phyloP scores from a whole-genome alignment of 2,888 invertebrate species.

The Tinea pellionella region DNA sequence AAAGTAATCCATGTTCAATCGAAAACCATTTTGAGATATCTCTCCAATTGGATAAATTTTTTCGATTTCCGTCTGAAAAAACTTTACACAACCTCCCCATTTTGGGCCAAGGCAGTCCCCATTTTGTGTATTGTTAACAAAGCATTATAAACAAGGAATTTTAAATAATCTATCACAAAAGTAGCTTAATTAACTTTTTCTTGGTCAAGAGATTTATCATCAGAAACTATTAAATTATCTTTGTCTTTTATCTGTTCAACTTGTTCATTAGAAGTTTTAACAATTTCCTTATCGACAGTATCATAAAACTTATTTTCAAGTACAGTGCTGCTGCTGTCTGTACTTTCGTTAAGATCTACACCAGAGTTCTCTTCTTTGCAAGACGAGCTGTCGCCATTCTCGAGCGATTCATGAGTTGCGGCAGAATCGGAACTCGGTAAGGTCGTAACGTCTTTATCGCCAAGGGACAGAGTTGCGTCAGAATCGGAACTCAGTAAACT shows the following conservation, averaged over 20 bases:
- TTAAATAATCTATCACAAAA: neutral
- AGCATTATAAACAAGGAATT: too few species aligned
- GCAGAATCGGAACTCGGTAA: neutral
- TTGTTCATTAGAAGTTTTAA: neutral
- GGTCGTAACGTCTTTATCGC: constrained; percentile 55
- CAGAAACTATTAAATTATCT: neutral
- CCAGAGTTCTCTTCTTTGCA: constrained; percentile 29
- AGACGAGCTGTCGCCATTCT: neutral
- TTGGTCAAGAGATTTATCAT: neutral
- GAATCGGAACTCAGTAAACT: constrained; percentile 16
- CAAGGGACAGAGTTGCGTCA: constrained; percentile 43
- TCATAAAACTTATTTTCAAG: constrained; percentile 48
- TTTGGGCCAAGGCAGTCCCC: too few species aligned
- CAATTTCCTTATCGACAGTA: constrained; percentile 23
- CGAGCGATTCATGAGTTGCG: neutral
- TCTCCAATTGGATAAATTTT: too few species aligned
- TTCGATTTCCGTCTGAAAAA: too few species aligned
- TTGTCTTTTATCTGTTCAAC: neutral
- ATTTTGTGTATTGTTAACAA: too few species aligned
- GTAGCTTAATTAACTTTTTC: neutral
- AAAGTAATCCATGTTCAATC: too few species aligned
- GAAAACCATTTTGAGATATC: too few species aligned
- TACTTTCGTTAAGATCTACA: constrained; percentile 46
- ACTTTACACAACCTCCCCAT: too few species aligned
- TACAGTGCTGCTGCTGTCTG: constrained; percentile 48